Percentiles rank a stretch among this genome's conserved stretches.
Evolutionary conservation across 2,797 vertebrate species (phyloP).

Genomic region (Xenops minutus): DNA sequence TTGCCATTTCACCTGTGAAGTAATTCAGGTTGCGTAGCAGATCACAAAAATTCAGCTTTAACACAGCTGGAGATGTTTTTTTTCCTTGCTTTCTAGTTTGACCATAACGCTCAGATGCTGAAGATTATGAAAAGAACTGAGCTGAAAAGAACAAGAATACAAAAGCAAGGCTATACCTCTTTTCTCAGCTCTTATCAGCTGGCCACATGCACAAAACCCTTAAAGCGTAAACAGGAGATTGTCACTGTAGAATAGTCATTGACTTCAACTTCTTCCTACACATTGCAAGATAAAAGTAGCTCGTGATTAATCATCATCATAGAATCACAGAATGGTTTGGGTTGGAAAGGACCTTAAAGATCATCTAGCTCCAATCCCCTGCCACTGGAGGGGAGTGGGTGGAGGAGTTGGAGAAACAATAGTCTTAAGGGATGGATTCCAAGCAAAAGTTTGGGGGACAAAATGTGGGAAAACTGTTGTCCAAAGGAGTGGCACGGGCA

Average conservation of each 20-base stretch:
- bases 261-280: slow-evolving; percentile 40
- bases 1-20: neutral
- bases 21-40: neutral
- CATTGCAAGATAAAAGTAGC: neutral
- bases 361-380: neutral
- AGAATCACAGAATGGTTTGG: neutral
- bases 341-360: neutral
- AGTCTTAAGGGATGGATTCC: neutral
- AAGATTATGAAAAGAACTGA: neutral
- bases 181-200: neutral
- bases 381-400: fast-evolving
- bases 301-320: neutral
- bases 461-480: neutral
- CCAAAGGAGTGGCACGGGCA: neutral
- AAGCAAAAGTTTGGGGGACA: neutral
- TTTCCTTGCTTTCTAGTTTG: neutral
- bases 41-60: neutral
- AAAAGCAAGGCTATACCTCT: neutral
- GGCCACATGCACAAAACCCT: neutral
- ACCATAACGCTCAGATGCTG: neutral
- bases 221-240: neutral
- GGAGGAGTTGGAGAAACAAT: neutral
- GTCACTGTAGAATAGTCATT: neutral
- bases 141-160: neutral
- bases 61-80: neutral